A percentile compares a stretch with the other conserved stretches of the same genome.
Conservation (phyloP, 2,888 invertebrate species). For the Argyresthia goedartella region DNA sequence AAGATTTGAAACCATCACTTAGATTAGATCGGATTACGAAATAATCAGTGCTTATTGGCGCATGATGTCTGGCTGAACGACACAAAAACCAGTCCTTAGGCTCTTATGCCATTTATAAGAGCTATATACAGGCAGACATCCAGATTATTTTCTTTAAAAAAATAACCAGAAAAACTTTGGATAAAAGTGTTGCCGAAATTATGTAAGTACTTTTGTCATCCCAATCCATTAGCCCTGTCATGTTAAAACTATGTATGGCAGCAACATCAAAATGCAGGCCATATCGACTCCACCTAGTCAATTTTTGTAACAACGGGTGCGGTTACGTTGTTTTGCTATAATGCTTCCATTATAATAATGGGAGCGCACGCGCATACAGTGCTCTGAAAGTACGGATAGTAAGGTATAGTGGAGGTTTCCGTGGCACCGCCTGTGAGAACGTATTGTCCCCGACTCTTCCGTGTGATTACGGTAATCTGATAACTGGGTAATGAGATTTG, state of each 20-base stretch:
- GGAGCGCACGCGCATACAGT: constrained; percentile 12
- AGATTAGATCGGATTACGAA: constrained; percentile 47
- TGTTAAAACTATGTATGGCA: no score
- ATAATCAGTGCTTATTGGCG: constrained; percentile 35
- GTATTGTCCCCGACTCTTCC: constrained; percentile 14
- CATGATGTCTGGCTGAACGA: constrained; percentile 32
- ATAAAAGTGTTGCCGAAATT: no score
- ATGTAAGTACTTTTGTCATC: no score
- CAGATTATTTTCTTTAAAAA: no score
- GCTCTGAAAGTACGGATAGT: constrained; percentile 11
- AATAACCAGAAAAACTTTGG: no score
- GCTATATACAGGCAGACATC: no score
- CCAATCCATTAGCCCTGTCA: no score
- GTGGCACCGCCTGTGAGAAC: constrained; percentile 12
- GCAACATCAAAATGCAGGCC: no score
- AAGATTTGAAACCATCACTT: background rate
- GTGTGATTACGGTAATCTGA: constrained; percentile 13
- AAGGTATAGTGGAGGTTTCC: constrained; percentile 4
- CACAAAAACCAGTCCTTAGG: background rate
- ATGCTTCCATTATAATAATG: constrained; percentile 17
- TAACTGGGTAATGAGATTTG: constrained; percentile 8
- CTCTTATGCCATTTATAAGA: no score
- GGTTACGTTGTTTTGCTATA: constrained; percentile 14
- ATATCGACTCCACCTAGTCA: no score
- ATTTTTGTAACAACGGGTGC: constrained; percentile 12